A percentile compares a stretch with the other conserved stretches of the same genome.
Evolutionary conservation across 2,113 vertebrate genomes (phyloP).

Genomic region (Notothenia coriiceps): DNA sequence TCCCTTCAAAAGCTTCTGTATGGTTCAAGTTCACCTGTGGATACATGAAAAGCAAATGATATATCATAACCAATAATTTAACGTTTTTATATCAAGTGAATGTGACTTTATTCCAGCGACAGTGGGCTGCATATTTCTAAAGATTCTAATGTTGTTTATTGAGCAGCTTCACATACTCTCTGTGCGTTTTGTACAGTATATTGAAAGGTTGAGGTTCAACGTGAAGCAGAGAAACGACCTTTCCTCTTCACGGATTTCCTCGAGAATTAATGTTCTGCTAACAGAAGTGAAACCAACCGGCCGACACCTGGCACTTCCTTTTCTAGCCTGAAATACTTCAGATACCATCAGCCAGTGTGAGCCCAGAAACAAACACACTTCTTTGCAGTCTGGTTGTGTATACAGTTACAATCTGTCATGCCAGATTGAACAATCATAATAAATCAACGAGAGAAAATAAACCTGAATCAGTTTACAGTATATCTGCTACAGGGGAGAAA

Average conservation of each 20-base stretch:
- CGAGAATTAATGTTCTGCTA: slow-evolving; percentile 14
- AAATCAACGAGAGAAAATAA: no score
- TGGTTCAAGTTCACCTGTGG: slow-evolving; percentile 79
- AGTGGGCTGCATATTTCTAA: no score
- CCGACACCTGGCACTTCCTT: not conserved
- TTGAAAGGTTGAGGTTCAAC: not conserved
- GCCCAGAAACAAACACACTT: not conserved
- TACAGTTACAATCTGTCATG: no score
- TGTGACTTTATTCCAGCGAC: not conserved
- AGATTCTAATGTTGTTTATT: no score
- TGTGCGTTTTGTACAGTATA: not conserved
- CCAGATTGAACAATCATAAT: no score
- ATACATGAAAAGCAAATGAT: not conserved
- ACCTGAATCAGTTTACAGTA: not conserved
- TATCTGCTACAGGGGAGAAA: not conserved
- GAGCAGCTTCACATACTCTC: no score
- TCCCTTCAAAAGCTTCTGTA: slow-evolving; percentile 79
- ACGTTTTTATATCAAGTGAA: not conserved
- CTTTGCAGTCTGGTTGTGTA: no score
- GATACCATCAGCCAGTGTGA: not conserved
- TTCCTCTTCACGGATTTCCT: not conserved
- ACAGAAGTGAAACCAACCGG: slow-evolving; percentile 51
- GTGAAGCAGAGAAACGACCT: not conserved
- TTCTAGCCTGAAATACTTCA: not conserved
- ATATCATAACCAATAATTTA: not conserved